A percentile compares a stretch with the other conserved stretches of the same genome.
Evolutionary conservation across 1,140 invertebrate genomes (phyloP).

Genomic region (Alviniconcha marisindica): DNA sequence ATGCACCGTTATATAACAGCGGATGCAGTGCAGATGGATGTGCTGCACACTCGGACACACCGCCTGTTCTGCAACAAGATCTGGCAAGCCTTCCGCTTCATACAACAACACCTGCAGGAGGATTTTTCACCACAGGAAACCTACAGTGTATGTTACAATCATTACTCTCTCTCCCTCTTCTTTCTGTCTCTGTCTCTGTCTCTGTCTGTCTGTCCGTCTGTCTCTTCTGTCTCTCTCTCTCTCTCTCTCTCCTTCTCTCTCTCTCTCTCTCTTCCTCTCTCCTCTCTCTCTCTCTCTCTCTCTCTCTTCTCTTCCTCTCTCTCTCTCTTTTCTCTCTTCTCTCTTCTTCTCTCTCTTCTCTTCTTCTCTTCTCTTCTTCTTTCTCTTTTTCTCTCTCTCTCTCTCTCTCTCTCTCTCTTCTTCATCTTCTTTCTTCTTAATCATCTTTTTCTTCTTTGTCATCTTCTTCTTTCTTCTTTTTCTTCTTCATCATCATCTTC

Average conservation of each 20-base stretch:
- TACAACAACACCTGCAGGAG: conserved; percentile 53
- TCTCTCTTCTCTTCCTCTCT: not conserved
- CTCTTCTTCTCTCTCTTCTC: not conserved
- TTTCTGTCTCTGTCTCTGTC: not conserved
- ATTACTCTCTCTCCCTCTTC: not conserved
- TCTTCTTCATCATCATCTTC: no score
- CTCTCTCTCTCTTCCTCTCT: not conserved
- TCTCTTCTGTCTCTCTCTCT: no score
- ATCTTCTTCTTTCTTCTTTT: not conserved
- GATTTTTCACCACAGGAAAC: conserved; percentile 46
- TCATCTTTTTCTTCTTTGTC: no score
- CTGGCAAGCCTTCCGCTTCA: conserved; percentile 74
- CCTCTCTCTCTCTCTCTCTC: no score
- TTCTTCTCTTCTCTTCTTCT: not conserved
- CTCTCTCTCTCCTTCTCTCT: not conserved
- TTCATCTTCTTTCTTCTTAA: no score
- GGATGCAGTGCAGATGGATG: conserved; percentile 69
- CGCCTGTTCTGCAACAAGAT: conserved; percentile 76
- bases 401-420: no score
- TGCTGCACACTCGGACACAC: conserved; percentile 64
- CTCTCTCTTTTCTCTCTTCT: conserved; percentile 3
- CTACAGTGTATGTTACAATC: conserved; percentile 48
- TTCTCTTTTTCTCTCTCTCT: no score
- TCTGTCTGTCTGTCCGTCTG: no score
- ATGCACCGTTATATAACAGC: no score